Base-by-base conservation (phyloP, 1,140 invertebrate species). In the Ceratina japonica region DNA sequence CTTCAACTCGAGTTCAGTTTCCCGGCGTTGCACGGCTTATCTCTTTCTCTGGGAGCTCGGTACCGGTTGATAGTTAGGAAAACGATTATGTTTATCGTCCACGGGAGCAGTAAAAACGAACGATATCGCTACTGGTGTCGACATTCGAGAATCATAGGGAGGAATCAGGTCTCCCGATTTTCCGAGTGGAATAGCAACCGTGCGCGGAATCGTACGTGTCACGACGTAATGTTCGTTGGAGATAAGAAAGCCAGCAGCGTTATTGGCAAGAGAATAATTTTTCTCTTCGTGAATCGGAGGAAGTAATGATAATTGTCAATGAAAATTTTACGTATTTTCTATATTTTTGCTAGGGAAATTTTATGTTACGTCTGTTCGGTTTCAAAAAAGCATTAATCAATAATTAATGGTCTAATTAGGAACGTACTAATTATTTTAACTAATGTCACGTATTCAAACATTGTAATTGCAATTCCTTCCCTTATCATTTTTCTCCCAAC, bases 1-100 rank as follows among this genome's bases (percentile, higher is more conserved):
- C n/a, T 66, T n/a, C 7, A 5, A 3, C 31, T 15, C 18, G 15
- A 31, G 27, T 31, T 31, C 37, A 44, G 37, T 61, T 31, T 20
- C 3, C 44, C 1, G 0, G 15, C 15, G 10, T 8, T 27, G 20
- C n/a, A 2, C 20, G 49, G 15, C 37, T 8, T 54, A 52, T n/a
- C 31, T 75, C 31, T 75, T 52, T 22, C n/a, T 58, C 58, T 22
- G 18, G 18, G 37, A 44, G n/a, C 59, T 70, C 44, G 52, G 20
- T 59, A 7, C 56, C 49, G 31, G 63, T 79, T 62, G 72, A 83
- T 65, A 83, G 80, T 84, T 87, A 81, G 44, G 79, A 84, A 83
- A 85, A 86, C 80, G 83, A 77, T 85, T 87, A 87, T 83, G 87
- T 86, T 88, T 85, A 83, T 80, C 75, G 56, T 64, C 63, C 22